phyloP scores from a whole-genome alignment of 2,888 invertebrate genomes.

The Autographa pulchrina region DNA sequence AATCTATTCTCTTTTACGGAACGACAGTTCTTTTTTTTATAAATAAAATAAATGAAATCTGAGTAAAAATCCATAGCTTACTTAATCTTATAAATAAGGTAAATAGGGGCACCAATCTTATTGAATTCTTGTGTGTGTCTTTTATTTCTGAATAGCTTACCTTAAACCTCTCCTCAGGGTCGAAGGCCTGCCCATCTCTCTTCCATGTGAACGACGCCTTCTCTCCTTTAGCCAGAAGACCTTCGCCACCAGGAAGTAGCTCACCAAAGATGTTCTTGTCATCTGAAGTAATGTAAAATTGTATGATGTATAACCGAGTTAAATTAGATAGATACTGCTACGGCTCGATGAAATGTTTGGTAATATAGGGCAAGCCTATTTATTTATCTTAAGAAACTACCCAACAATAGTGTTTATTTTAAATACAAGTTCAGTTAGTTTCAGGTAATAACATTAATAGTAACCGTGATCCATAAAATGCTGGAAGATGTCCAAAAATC shows the following conservation, averaged over 20 bases:
- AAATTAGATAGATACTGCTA: neutral
- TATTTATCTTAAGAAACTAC: neutral
- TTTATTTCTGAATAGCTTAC: constrained; percentile 54
- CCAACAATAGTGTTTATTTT: constrained; percentile 24
- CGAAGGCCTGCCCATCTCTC: constrained; percentile 95
- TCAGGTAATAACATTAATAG: constrained; percentile 67
- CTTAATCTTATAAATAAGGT: too few species aligned
- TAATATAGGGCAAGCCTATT: too few species aligned
- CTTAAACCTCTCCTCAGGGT: constrained; percentile 97
- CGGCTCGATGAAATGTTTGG: neutral
- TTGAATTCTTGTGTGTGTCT: too few species aligned
- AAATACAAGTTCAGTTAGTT: constrained; percentile 67
- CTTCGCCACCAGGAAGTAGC: constrained; percentile 91
- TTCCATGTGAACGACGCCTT: constrained; percentile 95
- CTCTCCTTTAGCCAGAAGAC: constrained; percentile 92
- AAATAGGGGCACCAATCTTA: too few species aligned
- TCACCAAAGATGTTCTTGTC: constrained; percentile 95
- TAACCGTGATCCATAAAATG: constrained; percentile 69
- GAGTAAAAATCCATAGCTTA: too few species aligned
- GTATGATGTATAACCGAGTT: neutral
- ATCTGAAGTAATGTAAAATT: constrained; percentile 83
- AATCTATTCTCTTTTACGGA: neutral
- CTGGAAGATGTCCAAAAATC: constrained; percentile 79
- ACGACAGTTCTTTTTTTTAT: too few species aligned
- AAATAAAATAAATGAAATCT: too few species aligned